A percentile compares a stretch with the other conserved stretches of the same genome.
phyloP scores from a whole-genome alignment of 1,140 invertebrate genomes.

The Kradibia gibbosae region DNA sequence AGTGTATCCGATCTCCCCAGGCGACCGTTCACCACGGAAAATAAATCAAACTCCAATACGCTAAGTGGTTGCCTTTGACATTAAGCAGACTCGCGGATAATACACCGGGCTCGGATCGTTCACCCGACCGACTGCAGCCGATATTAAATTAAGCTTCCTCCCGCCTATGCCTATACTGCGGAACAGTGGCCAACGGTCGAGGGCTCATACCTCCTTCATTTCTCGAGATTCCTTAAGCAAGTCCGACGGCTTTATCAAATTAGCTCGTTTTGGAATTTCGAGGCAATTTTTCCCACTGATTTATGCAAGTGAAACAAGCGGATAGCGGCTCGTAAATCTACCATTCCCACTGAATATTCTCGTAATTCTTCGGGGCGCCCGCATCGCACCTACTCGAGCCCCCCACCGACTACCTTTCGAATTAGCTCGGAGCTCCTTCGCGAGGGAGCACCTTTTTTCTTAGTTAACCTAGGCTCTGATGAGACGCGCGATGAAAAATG shows the following conservation, averaged over 20 bases:
- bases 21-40: slow-evolving; percentile 38
- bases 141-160: slow-evolving; percentile 46
- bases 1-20: slow-evolving; percentile 27
- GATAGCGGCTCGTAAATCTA: slow-evolving; percentile 64
- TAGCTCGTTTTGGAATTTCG: slow-evolving; percentile 5
- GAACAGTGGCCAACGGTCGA: background rate
- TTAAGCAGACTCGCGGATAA: slow-evolving; percentile 35
- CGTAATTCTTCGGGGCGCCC: no score
- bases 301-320: slow-evolving; percentile 60
- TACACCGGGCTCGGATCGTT: background rate
- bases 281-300: slow-evolving; percentile 55
- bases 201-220: background rate
- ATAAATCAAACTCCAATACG: slow-evolving; percentile 52
- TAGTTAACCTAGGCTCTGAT: slow-evolving; percentile 32
- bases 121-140: background rate
- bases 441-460: background rate
- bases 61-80: slow-evolving; percentile 47
- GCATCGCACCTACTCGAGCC: slow-evolving; percentile 59
- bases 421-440: slow-evolving; percentile 22
- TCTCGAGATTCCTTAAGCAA: background rate
- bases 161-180: no score
- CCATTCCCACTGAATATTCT: slow-evolving; percentile 67
- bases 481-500: slow-evolving; percentile 58
- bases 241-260: slow-evolving; percentile 12
- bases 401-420: slow-evolving; percentile 35